Evolutionary conservation across 2,888 invertebrate species (phyloP).

Genomic region (Keiferia lycopersicella): DNA sequence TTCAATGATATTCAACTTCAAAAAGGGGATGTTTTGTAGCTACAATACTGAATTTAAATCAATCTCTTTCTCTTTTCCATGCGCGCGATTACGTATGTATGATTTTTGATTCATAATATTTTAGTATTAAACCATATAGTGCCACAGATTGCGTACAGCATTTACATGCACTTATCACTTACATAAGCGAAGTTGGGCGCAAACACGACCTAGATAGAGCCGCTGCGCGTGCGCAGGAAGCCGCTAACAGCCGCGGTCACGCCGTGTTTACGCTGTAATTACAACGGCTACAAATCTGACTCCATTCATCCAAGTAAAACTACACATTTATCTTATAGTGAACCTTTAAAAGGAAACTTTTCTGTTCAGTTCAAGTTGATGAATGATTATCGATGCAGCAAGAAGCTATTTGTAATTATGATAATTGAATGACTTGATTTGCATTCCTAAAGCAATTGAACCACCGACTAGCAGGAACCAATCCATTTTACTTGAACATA

Average conservation of each 20-base stretch:
- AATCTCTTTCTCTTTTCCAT: too few species aligned
- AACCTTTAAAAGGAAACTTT: background rate
- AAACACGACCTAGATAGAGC: constrained; percentile 60
- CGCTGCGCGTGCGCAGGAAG: constrained; percentile 60
- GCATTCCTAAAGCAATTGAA: too few species aligned
- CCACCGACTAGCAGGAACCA: too few species aligned
- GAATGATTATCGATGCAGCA: too few species aligned
- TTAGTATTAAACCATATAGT: background rate
- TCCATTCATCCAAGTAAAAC: constrained; percentile 46
- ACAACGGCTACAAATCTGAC: constrained; percentile 63
- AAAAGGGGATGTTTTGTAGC: background rate
- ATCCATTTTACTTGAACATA: background rate
- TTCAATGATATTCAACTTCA: background rate
- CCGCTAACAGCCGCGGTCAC: constrained; percentile 63
- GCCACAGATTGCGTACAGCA: background rate
- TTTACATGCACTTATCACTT: constrained; percentile 56
- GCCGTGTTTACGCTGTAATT: constrained; percentile 68
- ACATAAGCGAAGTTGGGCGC: constrained; percentile 55
- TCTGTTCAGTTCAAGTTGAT: too few species aligned
- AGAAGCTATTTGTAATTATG: too few species aligned
- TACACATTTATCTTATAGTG: constrained; percentile 20
- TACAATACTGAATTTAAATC: too few species aligned
- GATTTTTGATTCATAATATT: background rate
- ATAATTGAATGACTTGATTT: too few species aligned
- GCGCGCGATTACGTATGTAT: too few species aligned